These are phyloP conservation scores for Rhodophaea formosa DNA, from an alignment of 2,888 invertebrate genomes.

Conservation along the genomic window DNA sequence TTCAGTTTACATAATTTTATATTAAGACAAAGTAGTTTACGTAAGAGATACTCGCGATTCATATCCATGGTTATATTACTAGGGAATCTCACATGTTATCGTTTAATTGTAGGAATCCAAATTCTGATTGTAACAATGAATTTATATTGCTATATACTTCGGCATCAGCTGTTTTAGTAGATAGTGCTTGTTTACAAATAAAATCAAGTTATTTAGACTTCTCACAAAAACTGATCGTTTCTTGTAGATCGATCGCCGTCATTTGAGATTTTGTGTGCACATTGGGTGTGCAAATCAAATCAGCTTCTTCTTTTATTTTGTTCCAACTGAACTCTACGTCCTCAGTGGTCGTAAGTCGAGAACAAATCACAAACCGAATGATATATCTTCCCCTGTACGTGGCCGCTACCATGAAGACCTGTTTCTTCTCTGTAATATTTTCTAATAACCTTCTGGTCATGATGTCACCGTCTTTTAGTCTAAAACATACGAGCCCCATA, in stretches of 20 bases:
- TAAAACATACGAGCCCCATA: slow-evolving; percentile 94
- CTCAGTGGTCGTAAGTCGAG: slow-evolving; percentile 83
- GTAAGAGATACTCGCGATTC: too few relatives aligned
- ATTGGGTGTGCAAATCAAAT: slow-evolving; percentile 47
- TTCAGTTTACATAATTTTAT: too few relatives aligned
- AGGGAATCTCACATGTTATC: too few relatives aligned
- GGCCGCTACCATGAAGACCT: slow-evolving; percentile 91
- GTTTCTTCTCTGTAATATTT: slow-evolving; percentile 86
- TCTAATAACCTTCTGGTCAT: slow-evolving; percentile 87
- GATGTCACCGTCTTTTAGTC: slow-evolving; percentile 87
- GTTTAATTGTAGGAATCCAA: too few relatives aligned
- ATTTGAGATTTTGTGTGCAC: slow-evolving; percentile 53
- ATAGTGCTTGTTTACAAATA: neutral
- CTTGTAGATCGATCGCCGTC: slow-evolving; percentile 56
- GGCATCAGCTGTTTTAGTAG: neutral
- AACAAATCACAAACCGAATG: slow-evolving; percentile 91
- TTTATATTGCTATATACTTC: too few relatives aligned
- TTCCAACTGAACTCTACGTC: slow-evolving; percentile 89
- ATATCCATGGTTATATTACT: too few relatives aligned
- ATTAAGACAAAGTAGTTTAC: too few relatives aligned
- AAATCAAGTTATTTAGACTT: slow-evolving; percentile 54
- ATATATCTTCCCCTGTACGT: slow-evolving; percentile 85
- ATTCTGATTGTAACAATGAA: too few relatives aligned
- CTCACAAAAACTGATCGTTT: slow-evolving; percentile 53
- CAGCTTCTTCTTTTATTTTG: slow-evolving; percentile 83